phyloP scores from a whole-genome alignment of 2,888 invertebrate species.

The Celastrina argiolus region DNA sequence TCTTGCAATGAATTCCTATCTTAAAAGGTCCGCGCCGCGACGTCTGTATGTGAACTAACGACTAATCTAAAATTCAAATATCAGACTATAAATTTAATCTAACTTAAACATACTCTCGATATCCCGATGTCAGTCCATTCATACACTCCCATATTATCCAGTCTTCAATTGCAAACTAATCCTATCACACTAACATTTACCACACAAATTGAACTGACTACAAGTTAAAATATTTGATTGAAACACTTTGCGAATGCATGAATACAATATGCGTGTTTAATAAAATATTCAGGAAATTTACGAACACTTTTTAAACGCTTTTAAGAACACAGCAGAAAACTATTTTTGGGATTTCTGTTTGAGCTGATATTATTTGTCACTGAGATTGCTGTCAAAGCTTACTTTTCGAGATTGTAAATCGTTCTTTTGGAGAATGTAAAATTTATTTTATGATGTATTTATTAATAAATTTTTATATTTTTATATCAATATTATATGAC shows the following conservation, averaged over 20 bases:
- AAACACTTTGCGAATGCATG: neutral
- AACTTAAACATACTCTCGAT: slow-evolving; percentile 18
- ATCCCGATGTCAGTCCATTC: slow-evolving; percentile 16
- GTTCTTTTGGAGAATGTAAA: too few species aligned
- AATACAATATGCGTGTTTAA: neutral
- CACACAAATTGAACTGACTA: slow-evolving; percentile 10
- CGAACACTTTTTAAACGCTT: neutral
- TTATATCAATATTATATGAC: neutral
- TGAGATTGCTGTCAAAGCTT: too few species aligned
- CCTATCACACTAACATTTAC: slow-evolving; percentile 1
- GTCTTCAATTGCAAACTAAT: slow-evolving; percentile 21
- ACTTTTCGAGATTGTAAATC: too few species aligned
- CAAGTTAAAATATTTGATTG: neutral
- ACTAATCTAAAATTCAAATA: slow-evolving; percentile 13
- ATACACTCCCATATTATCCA: slow-evolving; percentile 10
- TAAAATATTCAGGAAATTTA: neutral
- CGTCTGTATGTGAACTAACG: too few species aligned
- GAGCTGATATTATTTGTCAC: too few species aligned
- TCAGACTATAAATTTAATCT: slow-evolving; percentile 7
- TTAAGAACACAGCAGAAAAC: neutral
- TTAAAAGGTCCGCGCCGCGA: too few species aligned
- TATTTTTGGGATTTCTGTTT: too few species aligned
- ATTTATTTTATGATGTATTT: neutral
- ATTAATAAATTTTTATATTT: too few species aligned
- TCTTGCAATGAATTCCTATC: too few species aligned